phyloP scores from a whole-genome alignment of 1,140 invertebrate species.

The Orius laevigatus region DNA sequence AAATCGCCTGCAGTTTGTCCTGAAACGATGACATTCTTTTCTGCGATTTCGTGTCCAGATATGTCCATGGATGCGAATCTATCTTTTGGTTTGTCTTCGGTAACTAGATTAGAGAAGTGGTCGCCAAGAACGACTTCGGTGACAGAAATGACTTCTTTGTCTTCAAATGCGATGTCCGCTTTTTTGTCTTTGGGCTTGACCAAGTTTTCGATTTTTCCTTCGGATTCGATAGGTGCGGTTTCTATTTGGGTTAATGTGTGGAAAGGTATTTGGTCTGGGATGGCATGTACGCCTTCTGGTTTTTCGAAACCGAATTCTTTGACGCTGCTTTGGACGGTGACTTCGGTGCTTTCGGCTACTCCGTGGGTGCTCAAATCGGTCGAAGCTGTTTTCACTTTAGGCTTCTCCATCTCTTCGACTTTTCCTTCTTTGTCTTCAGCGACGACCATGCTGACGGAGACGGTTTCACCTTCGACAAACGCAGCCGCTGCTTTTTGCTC shows the following conservation, averaged over 20 bases:
- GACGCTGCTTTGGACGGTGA: slow-evolving; percentile 24
- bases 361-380: slow-evolving; percentile 15
- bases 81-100: slow-evolving; percentile 12
- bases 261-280: slow-evolving; percentile 25
- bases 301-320: slow-evolving; percentile 21
- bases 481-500: slow-evolving; percentile 28
- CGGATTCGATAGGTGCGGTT: slow-evolving; percentile 21
- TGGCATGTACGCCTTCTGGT: slow-evolving; percentile 22
- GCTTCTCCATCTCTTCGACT: slow-evolving; percentile 14
- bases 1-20: slow-evolving; percentile 15
- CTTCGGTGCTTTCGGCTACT: slow-evolving; percentile 25
- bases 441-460: slow-evolving; percentile 25
- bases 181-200: slow-evolving; percentile 18
- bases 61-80: slow-evolving; percentile 29
- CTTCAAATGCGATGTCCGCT: slow-evolving; percentile 22
- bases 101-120: slow-evolving; percentile 14
- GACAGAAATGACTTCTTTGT: slow-evolving; percentile 20
- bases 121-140: slow-evolving; percentile 21
- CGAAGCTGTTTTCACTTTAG: slow-evolving; percentile 17
- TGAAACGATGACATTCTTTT: slow-evolving; percentile 26
- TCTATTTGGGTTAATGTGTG: slow-evolving; percentile 25
- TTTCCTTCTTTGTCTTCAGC: slow-evolving; percentile 22
- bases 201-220: slow-evolving; percentile 17
- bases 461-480: slow-evolving; percentile 27
- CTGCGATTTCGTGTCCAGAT: slow-evolving; percentile 31